Percentiles rank a stretch among this genome's conserved stretches.
Conservation (phyloP, 2,888 invertebrate genomes). For the Hirtodrosophila histrioides region DNA sequence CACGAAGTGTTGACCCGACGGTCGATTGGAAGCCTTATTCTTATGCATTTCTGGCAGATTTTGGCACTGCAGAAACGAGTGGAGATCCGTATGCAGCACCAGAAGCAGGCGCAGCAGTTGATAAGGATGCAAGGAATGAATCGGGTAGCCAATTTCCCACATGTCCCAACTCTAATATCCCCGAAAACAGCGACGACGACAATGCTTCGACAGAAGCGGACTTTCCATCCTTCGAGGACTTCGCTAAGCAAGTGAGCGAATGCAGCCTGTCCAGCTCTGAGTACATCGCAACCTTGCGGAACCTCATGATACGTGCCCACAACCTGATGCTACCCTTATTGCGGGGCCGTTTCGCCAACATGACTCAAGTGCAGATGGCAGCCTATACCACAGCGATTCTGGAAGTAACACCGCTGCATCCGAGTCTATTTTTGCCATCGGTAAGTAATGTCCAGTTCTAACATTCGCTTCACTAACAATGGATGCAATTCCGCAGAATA, state of each 20-base stretch:
- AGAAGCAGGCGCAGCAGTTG: too few relatives aligned
- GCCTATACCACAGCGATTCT: slow-evolving; percentile 54
- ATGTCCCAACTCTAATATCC: not conserved
- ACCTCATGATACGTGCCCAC: slow-evolving; percentile 58
- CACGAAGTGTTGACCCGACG: not conserved
- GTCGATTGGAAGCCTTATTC: slow-evolving; percentile 34
- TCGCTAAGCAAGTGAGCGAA: slow-evolving; percentile 36
- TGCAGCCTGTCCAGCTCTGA: slow-evolving; percentile 46
- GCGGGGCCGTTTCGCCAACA: slow-evolving; percentile 41
- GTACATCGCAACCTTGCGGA: slow-evolving; percentile 56
- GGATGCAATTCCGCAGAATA: slow-evolving; percentile 21
- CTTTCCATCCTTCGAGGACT: slow-evolving; percentile 41
- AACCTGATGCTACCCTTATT: slow-evolving; percentile 54
- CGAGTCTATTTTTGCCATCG: slow-evolving; percentile 55
- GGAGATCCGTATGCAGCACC: too few relatives aligned
- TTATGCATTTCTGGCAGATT: slow-evolving; percentile 2
- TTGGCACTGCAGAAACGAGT: not conserved
- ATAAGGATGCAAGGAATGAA: too few relatives aligned
- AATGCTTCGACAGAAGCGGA: not conserved
- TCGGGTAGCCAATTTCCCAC: not conserved
- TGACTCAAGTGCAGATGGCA: slow-evolving; percentile 58
- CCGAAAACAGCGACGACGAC: not conserved
- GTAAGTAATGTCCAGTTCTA: slow-evolving; percentile 28
- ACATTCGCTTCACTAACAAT: too few relatives aligned
- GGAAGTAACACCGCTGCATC: slow-evolving; percentile 48